Base-by-base conservation (phyloP, 2,797 vertebrate species). In the Neosilurus hyrtlii region DNA sequence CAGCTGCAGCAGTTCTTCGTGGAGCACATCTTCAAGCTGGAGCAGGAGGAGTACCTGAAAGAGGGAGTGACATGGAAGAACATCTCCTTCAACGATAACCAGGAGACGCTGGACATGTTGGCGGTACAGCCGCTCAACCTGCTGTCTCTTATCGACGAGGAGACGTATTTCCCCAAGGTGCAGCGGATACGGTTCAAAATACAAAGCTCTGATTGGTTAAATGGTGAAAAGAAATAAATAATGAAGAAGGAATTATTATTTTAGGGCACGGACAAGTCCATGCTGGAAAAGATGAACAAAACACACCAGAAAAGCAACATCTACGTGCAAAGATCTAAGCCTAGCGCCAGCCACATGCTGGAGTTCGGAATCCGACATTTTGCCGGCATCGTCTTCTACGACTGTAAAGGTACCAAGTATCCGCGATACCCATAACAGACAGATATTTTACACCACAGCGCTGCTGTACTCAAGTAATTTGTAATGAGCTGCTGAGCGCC, bases 1-100 rank as follows among this genome's bases (percentile, higher is more conserved):
- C 96, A 97, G 88, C 95, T 99, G 82, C 98, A 99, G 92, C 97
- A 99, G 91, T 97, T 98, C 91, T 99, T 99, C 0, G 96, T 99
- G 86, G 86, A 73, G 14, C 96, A 98, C 2, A 90, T 99, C 89
- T 98, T 99, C 93, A 96, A 95, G 80, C 86, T 95, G 88, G 97
- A 99, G 91, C 97, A 99, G 86, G 92, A 97, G 67, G 97, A 98
- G 87, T 99, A 98, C 86, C 82, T 63, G 61, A 93, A 94, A 0
- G 96, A 99, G 88, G 89, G 90, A 57, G 94, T 99, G 1, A 3
- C 83, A 75, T 99, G 97, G 97, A 92, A 89, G 26, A 93, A 92
- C 89, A 94, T 99, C 83, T 89, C 89, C 22, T 99, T 96, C 86
- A 91, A 80, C 0, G 96, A 99, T 89, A 99, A 99, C 86, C 92